A percentile compares a stretch with the other conserved stretches of the same genome.
These are phyloP conservation scores for Antheraea yamamai DNA, from an alignment of 2,888 invertebrate species.

Conservation along the genomic window DNA sequence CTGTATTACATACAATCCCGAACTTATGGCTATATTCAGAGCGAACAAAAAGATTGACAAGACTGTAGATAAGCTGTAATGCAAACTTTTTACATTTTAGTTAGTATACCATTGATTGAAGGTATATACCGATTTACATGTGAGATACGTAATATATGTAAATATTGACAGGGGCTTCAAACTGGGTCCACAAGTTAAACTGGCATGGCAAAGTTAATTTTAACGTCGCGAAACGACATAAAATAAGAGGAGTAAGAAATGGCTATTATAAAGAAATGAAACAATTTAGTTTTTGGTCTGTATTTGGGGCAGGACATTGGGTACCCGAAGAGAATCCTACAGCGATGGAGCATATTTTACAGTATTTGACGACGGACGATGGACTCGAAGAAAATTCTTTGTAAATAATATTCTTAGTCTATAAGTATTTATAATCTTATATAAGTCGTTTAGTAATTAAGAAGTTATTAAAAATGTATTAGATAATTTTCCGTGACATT, in stretches of 20 bases:
- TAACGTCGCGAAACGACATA: constrained; percentile 43
- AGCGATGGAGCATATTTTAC: constrained; percentile 71
- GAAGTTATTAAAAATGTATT: background rate
- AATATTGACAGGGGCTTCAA: constrained; percentile 58
- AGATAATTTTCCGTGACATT: background rate
- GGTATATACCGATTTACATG: no score
- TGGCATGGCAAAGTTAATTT: constrained; percentile 66
- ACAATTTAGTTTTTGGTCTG: constrained; percentile 68
- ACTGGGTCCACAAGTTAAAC: constrained; percentile 70
- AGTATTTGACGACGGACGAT: constrained; percentile 51
- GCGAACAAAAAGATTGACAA: no score
- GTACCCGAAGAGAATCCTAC: constrained; percentile 74
- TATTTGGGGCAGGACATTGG: constrained; percentile 74
- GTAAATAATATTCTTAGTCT: background rate
- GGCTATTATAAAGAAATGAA: constrained; percentile 64
- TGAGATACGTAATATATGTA: background rate
- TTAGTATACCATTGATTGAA: no score
- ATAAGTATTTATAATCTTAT: background rate
- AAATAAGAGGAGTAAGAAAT: constrained; percentile 56
- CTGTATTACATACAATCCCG: background rate
- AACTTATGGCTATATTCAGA: no score
- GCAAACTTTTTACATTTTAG: no score
- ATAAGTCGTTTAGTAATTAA: background rate
- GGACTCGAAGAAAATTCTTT: constrained; percentile 19
- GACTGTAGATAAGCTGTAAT: no score